phyloP scores from a whole-genome alignment of 1,140 invertebrate genomes.

The Pseudomyrmex flavicornis region DNA sequence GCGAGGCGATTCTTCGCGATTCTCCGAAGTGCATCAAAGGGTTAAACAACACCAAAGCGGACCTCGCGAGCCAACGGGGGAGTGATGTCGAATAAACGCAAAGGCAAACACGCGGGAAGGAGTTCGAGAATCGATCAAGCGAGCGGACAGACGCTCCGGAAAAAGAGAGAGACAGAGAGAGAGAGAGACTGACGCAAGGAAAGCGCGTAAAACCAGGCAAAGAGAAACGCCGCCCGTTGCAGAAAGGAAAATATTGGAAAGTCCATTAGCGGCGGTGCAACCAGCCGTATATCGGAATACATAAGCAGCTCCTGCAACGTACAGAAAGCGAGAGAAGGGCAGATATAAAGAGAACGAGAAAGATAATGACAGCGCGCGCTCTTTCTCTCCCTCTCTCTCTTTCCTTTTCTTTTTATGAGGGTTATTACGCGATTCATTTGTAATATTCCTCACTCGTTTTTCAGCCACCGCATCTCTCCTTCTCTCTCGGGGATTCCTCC shows the following conservation, averaged over 20 bases:
- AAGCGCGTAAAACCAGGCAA: slow-evolving; percentile 12
- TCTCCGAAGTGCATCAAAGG: background rate
- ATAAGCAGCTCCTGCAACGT: slow-evolving; percentile 65
- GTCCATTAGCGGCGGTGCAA: slow-evolving; percentile 74
- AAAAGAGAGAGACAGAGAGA: background rate
- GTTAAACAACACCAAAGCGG: slow-evolving; percentile 30
- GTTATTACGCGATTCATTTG: slow-evolving; percentile 75
- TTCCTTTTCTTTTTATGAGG: slow-evolving; percentile 29
- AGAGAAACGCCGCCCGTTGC: slow-evolving; percentile 26
- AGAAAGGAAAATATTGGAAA: slow-evolving; percentile 76
- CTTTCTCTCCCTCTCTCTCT: too few species aligned
- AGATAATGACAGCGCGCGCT: slow-evolving; percentile 29
- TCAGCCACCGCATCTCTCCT: slow-evolving; percentile 34
- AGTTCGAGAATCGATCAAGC: slow-evolving; percentile 69
- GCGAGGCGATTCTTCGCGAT: background rate
- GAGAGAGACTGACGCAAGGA: background rate
- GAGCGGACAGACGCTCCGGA: background rate
- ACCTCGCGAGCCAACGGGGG: slow-evolving; percentile 38
- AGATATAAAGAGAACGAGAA: slow-evolving; percentile 56
- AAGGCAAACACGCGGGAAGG: slow-evolving; percentile 31
- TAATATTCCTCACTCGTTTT: slow-evolving; percentile 66
- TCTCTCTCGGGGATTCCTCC: background rate
- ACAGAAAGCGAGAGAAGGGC: slow-evolving; percentile 36
- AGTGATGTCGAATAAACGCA: slow-evolving; percentile 16
- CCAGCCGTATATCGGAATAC: slow-evolving; percentile 71